Evolutionary conservation across 2,888 invertebrate species (phyloP), one percentile per base, ranked within the genome.

Genomic region (Nemotelus pantherinus): DNA sequence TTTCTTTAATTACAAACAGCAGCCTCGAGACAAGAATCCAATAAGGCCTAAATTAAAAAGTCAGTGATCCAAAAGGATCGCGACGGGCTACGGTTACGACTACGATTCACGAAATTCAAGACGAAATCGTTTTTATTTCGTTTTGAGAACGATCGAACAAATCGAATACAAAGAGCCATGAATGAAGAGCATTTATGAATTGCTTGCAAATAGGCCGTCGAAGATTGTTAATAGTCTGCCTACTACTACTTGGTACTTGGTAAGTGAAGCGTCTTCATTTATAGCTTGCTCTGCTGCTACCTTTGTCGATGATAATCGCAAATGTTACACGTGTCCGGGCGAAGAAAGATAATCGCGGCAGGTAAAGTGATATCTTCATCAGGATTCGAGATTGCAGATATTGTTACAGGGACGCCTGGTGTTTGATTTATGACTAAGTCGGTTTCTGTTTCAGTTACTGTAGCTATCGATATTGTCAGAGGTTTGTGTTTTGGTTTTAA

Each of bases 321-420:
- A 70, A 70, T 53, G 43, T 70, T 44, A 70, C 70, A 70, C 70
- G 70, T 70, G 70, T 70, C 53, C 50, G 47, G 39, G 39, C n/a
- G 70, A 6, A 53, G 45, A 25, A n/a, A 53, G 70, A 44, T 43
- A 53, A 70, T 41, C 47, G 70, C 53, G 53, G 70, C 53, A 44
- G 53, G 68, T 58, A 77, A 68, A 70, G 68, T 77, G 77, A 77
- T 77, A 77, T 68, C 77, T 77, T 77, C 70, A 77, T 77, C 58
- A 47, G 47, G 67, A 76, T 68, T 68, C 41, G 41, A 77, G 68
- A 68, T 70, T 58, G 57, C 47, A 45, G 70, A 70, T 70, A 25
- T 55, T 70, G 55, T 70, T 70, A 53, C 53, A 70, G 70, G 53
- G 39, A 70, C 77, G 72, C 77, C 77, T 63, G 77, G 43, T 55